Percentiles rank a stretch among this genome's conserved stretches.
Conservation (phyloP, 2,888 invertebrate species). For the Gibbula magus region DNA sequence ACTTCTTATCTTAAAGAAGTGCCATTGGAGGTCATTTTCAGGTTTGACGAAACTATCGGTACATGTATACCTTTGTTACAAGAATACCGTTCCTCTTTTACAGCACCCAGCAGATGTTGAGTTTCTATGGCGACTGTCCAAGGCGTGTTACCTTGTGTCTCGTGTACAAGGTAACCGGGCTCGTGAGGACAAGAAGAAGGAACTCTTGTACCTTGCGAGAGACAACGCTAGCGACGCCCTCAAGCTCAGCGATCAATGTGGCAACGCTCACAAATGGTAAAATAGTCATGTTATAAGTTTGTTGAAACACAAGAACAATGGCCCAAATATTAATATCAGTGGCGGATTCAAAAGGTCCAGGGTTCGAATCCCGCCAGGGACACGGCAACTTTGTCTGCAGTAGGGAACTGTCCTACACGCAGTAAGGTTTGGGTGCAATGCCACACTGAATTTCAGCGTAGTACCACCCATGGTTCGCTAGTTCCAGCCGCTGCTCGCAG, state of each 20-base stretch:
- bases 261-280: conserved; percentile 84
- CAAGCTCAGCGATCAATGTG: conserved; percentile 76
- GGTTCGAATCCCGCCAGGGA: too few species aligned
- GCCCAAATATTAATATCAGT: too few species aligned
- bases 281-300: neutral
- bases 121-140: conserved; percentile 76
- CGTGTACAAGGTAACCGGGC: conserved; percentile 66
- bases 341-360: too few species aligned
- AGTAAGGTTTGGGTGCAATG: too few species aligned
- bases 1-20: too few species aligned
- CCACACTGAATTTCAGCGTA: too few species aligned
- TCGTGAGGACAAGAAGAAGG: conserved; percentile 72
- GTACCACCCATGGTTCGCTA: too few species aligned
- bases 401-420: too few species aligned
- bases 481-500: too few species aligned
- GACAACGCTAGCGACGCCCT: conserved; percentile 79
- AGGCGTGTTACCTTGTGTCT: conserved; percentile 73
- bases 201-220: conserved; percentile 76
- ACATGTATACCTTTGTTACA: neutral
- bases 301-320: too few species aligned
- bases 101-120: conserved; percentile 67
- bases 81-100: neutral
- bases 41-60: neutral
- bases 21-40: too few species aligned
- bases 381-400: too few species aligned